Percentiles rank a stretch among this genome's conserved stretches.
These are phyloP conservation scores for Mormyrops attenuatus DNA, from an alignment of 2,797 vertebrate species.

Conservation along the genomic window DNA sequence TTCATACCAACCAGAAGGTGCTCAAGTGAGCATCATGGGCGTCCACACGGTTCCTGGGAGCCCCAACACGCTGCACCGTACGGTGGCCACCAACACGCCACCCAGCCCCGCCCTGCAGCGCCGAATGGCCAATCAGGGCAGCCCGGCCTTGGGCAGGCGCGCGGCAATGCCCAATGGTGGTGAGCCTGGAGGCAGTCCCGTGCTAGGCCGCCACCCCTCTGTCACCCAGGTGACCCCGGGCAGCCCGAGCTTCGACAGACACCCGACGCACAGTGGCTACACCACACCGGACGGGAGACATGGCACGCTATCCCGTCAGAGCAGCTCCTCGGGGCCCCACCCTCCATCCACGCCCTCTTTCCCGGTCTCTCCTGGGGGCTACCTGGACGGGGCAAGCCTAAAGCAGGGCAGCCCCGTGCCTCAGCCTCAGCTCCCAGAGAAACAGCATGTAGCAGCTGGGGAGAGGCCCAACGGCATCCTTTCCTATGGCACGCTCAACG, in stretches of 20 bases:
- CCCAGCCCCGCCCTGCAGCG: constrained; percentile 65
- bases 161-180: constrained; percentile 53
- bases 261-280: constrained; percentile 79
- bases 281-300: constrained; percentile 79
- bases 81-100: constrained; percentile 86
- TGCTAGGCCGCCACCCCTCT: constrained; percentile 63
- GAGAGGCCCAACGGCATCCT: constrained; percentile 76
- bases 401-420: constrained; percentile 74
- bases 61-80: constrained; percentile 83
- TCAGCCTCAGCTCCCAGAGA: constrained; percentile 83
- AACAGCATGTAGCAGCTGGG: constrained; percentile 83
- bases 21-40: constrained; percentile 59
- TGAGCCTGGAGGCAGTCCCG: constrained; percentile 55
- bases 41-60: constrained; percentile 69
- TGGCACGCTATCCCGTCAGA: constrained; percentile 81
- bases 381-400: constrained; percentile 65
- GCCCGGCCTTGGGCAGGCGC: constrained; percentile 53
- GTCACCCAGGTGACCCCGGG: constrained; percentile 48
- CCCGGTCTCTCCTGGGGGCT: constrained; percentile 77
- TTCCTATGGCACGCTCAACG: constrained; percentile 83
- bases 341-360: constrained; percentile 91
- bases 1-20: constrained; percentile 42
- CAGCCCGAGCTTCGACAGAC: constrained; percentile 79
- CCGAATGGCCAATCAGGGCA: constrained; percentile 54
- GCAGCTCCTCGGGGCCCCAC: constrained; percentile 89